Base-by-base conservation (phyloP, 2,113 vertebrate genomes). In the Cromileptes altivelis region DNA sequence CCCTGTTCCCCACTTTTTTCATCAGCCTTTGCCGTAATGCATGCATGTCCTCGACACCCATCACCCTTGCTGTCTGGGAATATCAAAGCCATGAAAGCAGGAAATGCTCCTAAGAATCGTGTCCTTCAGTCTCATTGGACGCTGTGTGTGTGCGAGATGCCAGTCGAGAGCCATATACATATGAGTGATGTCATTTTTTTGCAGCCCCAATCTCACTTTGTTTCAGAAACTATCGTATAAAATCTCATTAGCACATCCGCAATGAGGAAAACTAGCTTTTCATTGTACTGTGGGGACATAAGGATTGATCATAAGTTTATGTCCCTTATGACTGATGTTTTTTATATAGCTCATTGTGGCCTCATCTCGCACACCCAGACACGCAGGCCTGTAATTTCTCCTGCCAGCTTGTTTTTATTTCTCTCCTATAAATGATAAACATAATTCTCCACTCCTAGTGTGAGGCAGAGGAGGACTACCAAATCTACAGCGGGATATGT, bases 321-420 rank as follows among this genome's bases (percentile, higher is more conserved):
- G 60, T 85, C 80, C 56, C 82, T 18, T 23, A 57, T 80, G 62
- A 75, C 72, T 85, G 65, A 76, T 81, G 55, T 64, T 75, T 91
- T 86, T 87, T 88, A 72, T 85, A 80, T 63, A 63, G 74, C 80
- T 81, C 80, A 75, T 72, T 84, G 83, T 86, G 78, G 88, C 64
- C 84, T 79, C 79, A 57, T 84, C 78, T 85, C 73, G 73, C 68
- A 78, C 75, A 75, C 27, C 18, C 75, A 68, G 67, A 45, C 77
- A 72, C 57, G 67, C 53, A 65, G 64, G 57, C 65, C 74, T 65
- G 60, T 86, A 84, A 87, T 87, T 89, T 81, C 53, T 70, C 76
- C 80, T 73, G 70, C 81, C 79, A 85, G 80, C 77, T 67, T 81
- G 52, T 85, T 90, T 91, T 88, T 88, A 89, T 91, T 70, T 82